Conservation (phyloP, 2,113 vertebrate genomes). For the Syngnathoides biaculeatus region DNA sequence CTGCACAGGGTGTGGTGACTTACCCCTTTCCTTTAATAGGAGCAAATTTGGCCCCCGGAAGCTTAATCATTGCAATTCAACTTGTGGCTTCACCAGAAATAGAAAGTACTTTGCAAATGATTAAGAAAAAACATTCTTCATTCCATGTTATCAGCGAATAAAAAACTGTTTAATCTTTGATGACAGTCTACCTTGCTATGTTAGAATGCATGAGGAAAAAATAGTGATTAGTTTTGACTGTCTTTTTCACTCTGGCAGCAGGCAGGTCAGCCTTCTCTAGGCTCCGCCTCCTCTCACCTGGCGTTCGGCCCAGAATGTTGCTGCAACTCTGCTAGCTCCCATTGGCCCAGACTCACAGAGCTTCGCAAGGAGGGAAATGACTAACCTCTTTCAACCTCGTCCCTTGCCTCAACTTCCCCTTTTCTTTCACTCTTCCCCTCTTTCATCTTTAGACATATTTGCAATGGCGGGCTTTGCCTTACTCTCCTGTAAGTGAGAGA, state of each 20-base stretch:
- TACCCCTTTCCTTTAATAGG: conserved; percentile 56
- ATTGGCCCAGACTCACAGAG: conserved; percentile 65
- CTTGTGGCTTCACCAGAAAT: conserved; percentile 36
- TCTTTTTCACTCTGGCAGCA: conserved; percentile 40
- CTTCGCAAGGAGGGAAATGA: conserved; percentile 74
- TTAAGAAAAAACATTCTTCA: conserved; percentile 2
- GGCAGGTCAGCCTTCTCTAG: conserved; percentile 62
- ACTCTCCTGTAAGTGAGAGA: conserved; percentile 58
- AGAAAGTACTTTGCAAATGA: conserved; percentile 6
- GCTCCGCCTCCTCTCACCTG: conserved; percentile 71
- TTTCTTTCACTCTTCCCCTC: conserved; percentile 58
- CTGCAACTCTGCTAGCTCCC: conserved; percentile 63
- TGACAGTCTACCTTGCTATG: not conserved
- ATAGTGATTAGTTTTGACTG: conserved; percentile 8
- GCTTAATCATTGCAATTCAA: conserved; percentile 48
- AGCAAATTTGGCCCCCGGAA: conserved; percentile 45
- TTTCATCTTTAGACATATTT: conserved; percentile 61
- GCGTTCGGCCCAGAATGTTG: conserved; percentile 74
- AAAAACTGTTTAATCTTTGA: not conserved
- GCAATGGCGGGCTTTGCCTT: conserved; percentile 45
- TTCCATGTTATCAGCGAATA: conserved; percentile 1
- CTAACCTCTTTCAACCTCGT: conserved; percentile 63
- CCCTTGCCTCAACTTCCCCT: conserved; percentile 62
- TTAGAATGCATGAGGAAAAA: not conserved
- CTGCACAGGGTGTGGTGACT: conserved; percentile 58